phyloP scores from a whole-genome alignment of 2,888 invertebrate species.

The Trissonchulus latispiculum region DNA sequence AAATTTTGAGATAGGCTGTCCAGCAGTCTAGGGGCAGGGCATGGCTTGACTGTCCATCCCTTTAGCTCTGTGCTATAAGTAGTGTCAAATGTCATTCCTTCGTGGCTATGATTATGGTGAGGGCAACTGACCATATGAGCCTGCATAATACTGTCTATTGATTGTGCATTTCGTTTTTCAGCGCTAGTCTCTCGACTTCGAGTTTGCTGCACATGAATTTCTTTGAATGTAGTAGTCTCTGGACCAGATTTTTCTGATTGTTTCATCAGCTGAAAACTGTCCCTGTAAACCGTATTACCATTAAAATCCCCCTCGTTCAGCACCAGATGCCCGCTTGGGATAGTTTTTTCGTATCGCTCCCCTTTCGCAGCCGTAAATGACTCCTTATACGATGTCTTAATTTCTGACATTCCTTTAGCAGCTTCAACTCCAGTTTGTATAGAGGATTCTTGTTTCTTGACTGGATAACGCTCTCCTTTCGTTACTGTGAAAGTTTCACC shows the following conservation, averaged over 20 bases:
- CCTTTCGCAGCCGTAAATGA: not conserved
- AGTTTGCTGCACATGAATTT: no score
- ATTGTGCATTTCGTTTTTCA: no score
- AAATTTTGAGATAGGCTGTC: not conserved
- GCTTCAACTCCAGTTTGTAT: not conserved
- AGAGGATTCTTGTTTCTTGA: not conserved
- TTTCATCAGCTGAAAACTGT: no score
- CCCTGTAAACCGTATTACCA: not conserved
- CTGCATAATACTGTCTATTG: no score
- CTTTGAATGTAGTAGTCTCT: no score
- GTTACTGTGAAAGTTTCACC: not conserved
- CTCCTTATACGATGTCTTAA: no score
- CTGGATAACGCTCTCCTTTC: not conserved
- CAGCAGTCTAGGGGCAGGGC: not conserved
- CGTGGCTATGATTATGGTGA: no score
- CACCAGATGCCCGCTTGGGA: no score
- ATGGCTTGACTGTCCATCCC: not conserved
- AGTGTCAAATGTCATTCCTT: not conserved
- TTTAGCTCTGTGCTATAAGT: not conserved
- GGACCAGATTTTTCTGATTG: no score
- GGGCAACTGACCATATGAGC: no score
- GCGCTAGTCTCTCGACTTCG: no score
- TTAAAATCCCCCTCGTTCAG: not conserved
- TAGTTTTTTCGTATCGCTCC: not conserved
- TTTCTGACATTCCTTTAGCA: not conserved